Evolutionary conservation across 2,113 vertebrate species (phyloP), one percentile per base, ranked within the genome.

Genomic region (Sceloporus undulatus): DNA sequence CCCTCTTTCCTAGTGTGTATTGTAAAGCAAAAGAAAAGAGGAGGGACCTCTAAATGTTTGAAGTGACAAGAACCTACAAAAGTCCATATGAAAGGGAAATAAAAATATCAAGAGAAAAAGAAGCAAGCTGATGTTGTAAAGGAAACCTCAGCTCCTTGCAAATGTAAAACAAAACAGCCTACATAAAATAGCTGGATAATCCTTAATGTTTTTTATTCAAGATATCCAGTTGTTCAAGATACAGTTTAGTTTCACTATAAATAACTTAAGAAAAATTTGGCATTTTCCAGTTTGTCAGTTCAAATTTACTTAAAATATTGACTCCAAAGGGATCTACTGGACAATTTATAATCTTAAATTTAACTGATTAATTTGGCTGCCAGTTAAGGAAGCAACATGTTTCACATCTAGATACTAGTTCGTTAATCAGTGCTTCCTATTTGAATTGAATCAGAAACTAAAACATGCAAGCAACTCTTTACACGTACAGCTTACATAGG

Each of bases 61-160:
- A 95, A 95, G 91, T 94, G 91, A 94, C 93, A 96, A 97, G 95
- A 97, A 95, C 89, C 92, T 92, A 95, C 94, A 96, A 94, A 90
- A 90, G 89, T 88, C 94, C 94, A 93, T 87, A 93, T 94, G 93
- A 94, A 95, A 94, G 93, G 94, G 92, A 94, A 96, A 95, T 94
- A 94, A 96, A 95, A 95, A 96, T 90, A 94, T 93, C 95, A 96
- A 96, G 92, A 94, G 95, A 93, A 90, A 83, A 93, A 94, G 91
- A 90, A 95, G 91, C 90, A 88, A 88, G 27, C 0, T 2, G 34
- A 82, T 92, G 74, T 93, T 94, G 95, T 94, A 85, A 90, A 91
- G 89, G 85, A 90, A 87, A 93, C 90, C 90, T 54, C 87, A 96
- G 93, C 93, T 95, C 94, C 91, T 40, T 0, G 29, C 88, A 90